Percentiles rank a stretch among this genome's conserved stretches.
These are phyloP conservation scores for Lucilia sericata DNA, from an alignment of 1,140 invertebrate genomes.

Conservation along the genomic window DNA sequence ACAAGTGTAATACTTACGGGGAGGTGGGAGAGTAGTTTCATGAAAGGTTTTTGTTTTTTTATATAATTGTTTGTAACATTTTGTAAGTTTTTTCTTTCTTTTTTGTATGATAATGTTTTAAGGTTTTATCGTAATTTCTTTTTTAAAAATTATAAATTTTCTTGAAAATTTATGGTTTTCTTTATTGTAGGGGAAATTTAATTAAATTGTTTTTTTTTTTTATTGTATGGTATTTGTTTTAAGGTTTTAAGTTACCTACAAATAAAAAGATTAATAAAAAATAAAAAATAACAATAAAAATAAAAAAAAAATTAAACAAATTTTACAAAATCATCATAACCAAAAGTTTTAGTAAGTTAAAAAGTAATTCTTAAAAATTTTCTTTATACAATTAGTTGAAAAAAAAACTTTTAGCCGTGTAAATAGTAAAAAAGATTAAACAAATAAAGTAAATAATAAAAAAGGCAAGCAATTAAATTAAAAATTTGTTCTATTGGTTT, in stretches of 20 bases:
- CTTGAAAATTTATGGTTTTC: slow-evolving; percentile 7
- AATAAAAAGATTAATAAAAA: slow-evolving; percentile 59
- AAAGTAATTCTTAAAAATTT: slow-evolving; percentile 15
- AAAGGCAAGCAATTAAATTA: slow-evolving; percentile 14
- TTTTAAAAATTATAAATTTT: slow-evolving; percentile 31
- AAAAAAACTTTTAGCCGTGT: neutral
- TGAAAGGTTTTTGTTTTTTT: slow-evolving; percentile 10
- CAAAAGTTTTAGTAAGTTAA: slow-evolving; percentile 23
- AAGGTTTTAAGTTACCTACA: slow-evolving; percentile 68
- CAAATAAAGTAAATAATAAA: neutral
- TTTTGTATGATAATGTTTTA: slow-evolving; percentile 23
- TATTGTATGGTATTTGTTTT: neutral
- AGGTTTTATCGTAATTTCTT: slow-evolving; percentile 18
- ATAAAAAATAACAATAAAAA: slow-evolving; percentile 64
- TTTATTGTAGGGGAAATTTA: slow-evolving; percentile 49
- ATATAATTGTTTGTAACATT: slow-evolving; percentile 1
- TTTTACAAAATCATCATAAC: slow-evolving; percentile 32
- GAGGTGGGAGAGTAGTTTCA: slow-evolving; percentile 30
- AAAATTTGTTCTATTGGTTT: neutral
- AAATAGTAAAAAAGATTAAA: neutral
- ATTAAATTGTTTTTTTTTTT: slow-evolving; percentile 49
- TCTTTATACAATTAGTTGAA: slow-evolving; percentile 1
- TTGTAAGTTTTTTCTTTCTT: neutral
- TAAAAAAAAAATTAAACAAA: slow-evolving; percentile 47
- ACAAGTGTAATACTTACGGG: slow-evolving; percentile 28